These are phyloP conservation scores for Holocentrus rufus DNA, from an alignment of 2,797 vertebrate genomes.

Conservation along the genomic window DNA sequence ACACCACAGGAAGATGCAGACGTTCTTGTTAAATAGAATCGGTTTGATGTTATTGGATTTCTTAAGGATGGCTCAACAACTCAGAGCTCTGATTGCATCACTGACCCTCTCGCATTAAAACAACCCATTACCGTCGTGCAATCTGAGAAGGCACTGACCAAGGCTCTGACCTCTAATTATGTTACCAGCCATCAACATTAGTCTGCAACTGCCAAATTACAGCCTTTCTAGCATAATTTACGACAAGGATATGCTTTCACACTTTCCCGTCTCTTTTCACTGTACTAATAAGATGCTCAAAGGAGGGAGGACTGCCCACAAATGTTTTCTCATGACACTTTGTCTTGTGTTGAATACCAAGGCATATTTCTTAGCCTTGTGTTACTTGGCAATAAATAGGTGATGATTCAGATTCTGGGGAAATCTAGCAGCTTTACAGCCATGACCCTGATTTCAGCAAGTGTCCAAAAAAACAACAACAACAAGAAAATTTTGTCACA, in stretches of 20 bases:
- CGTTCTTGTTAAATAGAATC: constrained; percentile 18
- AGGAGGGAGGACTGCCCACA: constrained; percentile 15
- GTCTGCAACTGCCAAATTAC: neutral
- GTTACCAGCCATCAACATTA: constrained; percentile 20
- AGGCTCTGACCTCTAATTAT: constrained; percentile 38
- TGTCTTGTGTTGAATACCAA: constrained; percentile 38
- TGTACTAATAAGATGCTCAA: constrained; percentile 26
- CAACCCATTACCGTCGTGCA: constrained; percentile 17
- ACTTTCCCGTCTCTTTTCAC: constrained; percentile 18
- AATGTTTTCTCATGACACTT: constrained; percentile 24
- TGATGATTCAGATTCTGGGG: constrained; percentile 47
- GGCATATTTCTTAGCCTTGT: constrained; percentile 37
- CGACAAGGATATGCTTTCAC: constrained; percentile 9
- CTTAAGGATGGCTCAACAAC: constrained; percentile 31
- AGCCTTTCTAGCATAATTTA: neutral
- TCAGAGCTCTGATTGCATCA: neutral
- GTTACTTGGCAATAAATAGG: constrained; percentile 50
- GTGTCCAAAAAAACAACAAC: constrained; percentile 14
- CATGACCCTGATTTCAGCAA: constrained; percentile 52
- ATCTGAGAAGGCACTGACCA: constrained; percentile 60
- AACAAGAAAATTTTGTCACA: no score
- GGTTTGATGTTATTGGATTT: constrained; percentile 28
- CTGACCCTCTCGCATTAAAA: constrained; percentile 10
- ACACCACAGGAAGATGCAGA: constrained; percentile 5
- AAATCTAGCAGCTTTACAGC: constrained; percentile 57